Evolutionary conservation across 2,888 invertebrate genomes (phyloP).

Genomic region (Neocrepidodera transversa): DNA sequence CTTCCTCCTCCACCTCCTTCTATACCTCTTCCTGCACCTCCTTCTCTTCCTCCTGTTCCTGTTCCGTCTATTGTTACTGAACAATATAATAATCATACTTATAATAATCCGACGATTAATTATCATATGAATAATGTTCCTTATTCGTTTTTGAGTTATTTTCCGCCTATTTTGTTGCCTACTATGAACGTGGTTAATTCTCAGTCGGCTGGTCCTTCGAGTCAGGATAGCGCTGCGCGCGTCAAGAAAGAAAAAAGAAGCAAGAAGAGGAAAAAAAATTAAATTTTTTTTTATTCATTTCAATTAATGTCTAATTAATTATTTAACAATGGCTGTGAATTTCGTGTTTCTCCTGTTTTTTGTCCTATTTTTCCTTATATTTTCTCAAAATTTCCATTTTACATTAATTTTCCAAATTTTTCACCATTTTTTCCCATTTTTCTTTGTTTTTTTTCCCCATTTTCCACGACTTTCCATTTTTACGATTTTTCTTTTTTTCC

Average conservation of each 20-base stretch:
- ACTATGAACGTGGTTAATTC: constrained; percentile 32
- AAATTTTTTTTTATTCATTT: too few relatives aligned
- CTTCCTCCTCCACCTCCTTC: not conserved
- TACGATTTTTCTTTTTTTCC: too few relatives aligned
- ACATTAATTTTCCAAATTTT: too few relatives aligned
- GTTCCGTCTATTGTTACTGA: constrained; percentile 46
- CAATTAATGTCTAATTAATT: too few relatives aligned
- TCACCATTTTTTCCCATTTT: too few relatives aligned
- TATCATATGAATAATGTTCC: constrained; percentile 51
- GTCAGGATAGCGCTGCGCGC: not conserved
- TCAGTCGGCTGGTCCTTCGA: not conserved
- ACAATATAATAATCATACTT: too few relatives aligned
- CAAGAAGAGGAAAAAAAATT: constrained; percentile 28
- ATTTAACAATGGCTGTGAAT: constrained; percentile 15
- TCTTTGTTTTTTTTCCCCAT: too few relatives aligned
- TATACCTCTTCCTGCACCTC: constrained; percentile 36
- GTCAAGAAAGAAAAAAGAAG: constrained; percentile 32
- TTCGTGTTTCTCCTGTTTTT: too few relatives aligned
- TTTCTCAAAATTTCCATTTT: too few relatives aligned
- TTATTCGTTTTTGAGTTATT: constrained; percentile 35
- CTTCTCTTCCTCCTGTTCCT: not conserved
- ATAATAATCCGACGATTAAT: constrained; percentile 54
- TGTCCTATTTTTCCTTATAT: too few relatives aligned
- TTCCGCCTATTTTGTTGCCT: constrained; percentile 33
- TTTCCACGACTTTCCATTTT: too few relatives aligned